These are phyloP conservation scores for Gnathonemus longibarbis DNA, from an alignment of 2,113 vertebrate genomes.

Conservation along the genomic window DNA sequence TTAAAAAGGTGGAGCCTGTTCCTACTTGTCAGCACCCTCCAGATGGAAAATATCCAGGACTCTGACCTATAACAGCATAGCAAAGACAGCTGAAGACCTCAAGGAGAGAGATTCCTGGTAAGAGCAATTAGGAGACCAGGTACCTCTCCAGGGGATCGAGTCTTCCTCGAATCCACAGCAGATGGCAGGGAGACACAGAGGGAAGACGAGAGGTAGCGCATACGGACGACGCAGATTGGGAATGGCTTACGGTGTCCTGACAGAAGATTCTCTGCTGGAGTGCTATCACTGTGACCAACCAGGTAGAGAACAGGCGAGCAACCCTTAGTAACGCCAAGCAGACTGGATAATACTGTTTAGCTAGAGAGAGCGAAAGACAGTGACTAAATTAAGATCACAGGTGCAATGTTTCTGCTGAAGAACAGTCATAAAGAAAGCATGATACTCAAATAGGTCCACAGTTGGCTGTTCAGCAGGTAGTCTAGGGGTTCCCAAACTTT, in stretches of 20 bases:
- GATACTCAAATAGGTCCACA: background rate
- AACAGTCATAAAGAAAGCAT: background rate
- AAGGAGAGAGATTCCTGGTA: background rate
- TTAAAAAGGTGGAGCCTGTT: background rate
- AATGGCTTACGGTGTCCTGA: background rate
- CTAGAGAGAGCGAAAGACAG: background rate
- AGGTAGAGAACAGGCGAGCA: background rate
- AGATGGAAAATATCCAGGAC: background rate
- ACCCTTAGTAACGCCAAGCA: background rate
- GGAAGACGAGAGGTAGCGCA: background rate
- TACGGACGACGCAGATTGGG: background rate
- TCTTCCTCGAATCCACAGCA: background rate
- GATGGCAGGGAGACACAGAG: constrained; percentile 12
- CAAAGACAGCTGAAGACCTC: constrained; percentile 2
- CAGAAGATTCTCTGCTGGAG: background rate
- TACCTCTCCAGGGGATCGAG: background rate
- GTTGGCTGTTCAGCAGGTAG: background rate
- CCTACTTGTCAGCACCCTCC: background rate
- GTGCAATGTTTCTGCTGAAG: background rate
- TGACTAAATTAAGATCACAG: background rate
- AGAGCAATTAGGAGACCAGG: constrained; percentile 4
- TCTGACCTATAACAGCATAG: constrained; percentile 6
- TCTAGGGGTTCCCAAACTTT: background rate
- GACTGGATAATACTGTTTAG: background rate
- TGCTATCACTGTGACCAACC: background rate